Base-by-base conservation (phyloP, 2,797 vertebrate species). In the Hemibagrus guttatus region DNA sequence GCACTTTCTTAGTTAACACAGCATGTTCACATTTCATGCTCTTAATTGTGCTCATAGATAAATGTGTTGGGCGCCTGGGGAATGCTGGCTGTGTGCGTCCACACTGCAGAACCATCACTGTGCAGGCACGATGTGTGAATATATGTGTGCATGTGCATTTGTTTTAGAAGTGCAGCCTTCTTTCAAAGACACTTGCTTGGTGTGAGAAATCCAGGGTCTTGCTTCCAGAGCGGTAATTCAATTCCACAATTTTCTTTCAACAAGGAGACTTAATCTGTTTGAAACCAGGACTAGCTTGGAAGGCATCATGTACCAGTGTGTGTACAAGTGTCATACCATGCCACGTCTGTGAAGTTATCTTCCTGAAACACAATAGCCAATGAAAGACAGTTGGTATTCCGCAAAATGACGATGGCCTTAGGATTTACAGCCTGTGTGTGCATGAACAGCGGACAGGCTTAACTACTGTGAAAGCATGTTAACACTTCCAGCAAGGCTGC, bases 21-120 rank as follows among this genome's bases (percentile, higher is more conserved):
- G 81, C 93, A 90, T 95, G 95, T 95, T 95, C 91, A 89, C 93
- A 96, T 96, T 95, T 95, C 93, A 95, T 93, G 93, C 93, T 95
- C 91, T 90, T 96, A 94, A 95, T 95, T 95, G 93, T 93, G 91
- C 86, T 82, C 69, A 83, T 89, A 95, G 95, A 95, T 95, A 95
- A 95, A 95, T 91, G 93, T 92, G 92, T 93, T 93, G 81, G 46
- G 74, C 42, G 83, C 79, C 84, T 92, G 88, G 85, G 92, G 92
- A 86, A 88, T 93, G 92, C 84, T 88, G 85, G 81, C 68, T 86
- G 74, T 69, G 52, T 71, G 81, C 83, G 85, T 71, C 39, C 84
- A 76, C 14, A 28, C 23, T 58, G 74, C 49, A 68, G 76, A 86
- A 69, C 56, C 58, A 84, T 84, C 72, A 79, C 54, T 81, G 87